phyloP scores from a whole-genome alignment of 2,113 vertebrate genomes.

The Prunella fulvescens region DNA sequence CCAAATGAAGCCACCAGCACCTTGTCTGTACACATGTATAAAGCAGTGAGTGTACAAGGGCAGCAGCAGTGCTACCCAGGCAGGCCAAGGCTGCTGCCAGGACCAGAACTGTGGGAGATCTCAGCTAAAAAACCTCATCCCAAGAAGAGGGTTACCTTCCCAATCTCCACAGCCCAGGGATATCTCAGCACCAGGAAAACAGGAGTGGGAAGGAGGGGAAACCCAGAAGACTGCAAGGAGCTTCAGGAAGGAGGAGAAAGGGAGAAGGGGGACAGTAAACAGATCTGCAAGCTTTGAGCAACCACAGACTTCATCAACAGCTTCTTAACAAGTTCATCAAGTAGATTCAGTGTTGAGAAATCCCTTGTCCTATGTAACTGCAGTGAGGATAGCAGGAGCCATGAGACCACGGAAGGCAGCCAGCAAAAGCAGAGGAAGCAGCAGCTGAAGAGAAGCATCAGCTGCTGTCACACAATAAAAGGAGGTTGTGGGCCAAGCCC shows the following conservation, averaged over 20 bases:
- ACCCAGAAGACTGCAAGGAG: not conserved
- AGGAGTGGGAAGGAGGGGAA: not conserved
- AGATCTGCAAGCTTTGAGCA: not conserved
- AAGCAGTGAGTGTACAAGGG: not conserved
- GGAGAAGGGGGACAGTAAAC: not conserved
- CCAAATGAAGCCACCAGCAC: not conserved
- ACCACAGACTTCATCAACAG: not conserved
- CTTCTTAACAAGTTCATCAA: not conserved
- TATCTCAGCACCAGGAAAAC: not conserved
- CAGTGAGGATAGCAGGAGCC: not conserved
- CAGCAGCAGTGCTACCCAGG: fast-evolving
- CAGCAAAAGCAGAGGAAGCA: fast-evolving
- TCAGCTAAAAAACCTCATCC: not conserved
- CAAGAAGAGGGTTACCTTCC: not conserved
- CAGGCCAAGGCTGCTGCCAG: not conserved
- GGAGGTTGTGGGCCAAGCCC: not conserved
- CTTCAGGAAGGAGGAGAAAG: not conserved
- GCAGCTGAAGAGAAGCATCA: not conserved
- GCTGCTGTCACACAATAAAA: not conserved
- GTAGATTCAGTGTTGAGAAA: not conserved
- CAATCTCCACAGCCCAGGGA: not conserved
- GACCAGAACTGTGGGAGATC: not conserved
- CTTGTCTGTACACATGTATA: not conserved
- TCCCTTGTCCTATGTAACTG: not conserved
- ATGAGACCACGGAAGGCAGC: not conserved